These are phyloP conservation scores for Edolisoma coerulescens DNA, from an alignment of 2,113 vertebrate genomes.

Conservation along the genomic window DNA sequence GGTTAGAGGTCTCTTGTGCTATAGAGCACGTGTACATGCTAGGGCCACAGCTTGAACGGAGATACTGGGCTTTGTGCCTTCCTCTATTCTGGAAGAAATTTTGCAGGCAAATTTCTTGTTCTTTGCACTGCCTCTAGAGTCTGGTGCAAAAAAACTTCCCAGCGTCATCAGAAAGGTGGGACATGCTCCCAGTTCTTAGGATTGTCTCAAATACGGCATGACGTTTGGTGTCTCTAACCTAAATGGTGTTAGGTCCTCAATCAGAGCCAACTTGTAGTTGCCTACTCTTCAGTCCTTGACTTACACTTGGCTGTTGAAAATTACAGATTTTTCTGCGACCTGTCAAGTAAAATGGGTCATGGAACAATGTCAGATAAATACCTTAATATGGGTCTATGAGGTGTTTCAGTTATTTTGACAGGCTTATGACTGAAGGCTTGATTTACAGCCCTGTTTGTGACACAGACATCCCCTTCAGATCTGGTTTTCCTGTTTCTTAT, in stretches of 20 bases:
- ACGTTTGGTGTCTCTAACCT: neutral
- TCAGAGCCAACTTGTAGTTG: rapidly evolving
- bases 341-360: neutral
- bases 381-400: too few species aligned
- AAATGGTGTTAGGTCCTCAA: neutral
- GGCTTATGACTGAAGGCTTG: neutral
- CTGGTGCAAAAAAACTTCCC: neutral
- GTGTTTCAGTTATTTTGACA: neutral
- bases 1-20: neutral
- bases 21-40: neutral
- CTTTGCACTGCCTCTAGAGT: neutral
- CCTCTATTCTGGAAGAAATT: neutral
- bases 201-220: neutral
- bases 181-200: neutral
- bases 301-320: neutral
- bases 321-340: neutral
- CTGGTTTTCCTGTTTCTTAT: neutral
- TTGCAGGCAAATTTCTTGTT: neutral
- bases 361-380: neutral
- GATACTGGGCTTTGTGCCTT: neutral
- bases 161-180: neutral
- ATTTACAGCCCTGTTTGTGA: neutral
- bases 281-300: neutral
- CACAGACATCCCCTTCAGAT: neutral
- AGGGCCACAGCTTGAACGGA: neutral